These are phyloP conservation scores for Hexactinellida sp. DNA, from an alignment of 37 sponge, comb jelly and placozoan genomes.

Conservation along the genomic window DNA sequence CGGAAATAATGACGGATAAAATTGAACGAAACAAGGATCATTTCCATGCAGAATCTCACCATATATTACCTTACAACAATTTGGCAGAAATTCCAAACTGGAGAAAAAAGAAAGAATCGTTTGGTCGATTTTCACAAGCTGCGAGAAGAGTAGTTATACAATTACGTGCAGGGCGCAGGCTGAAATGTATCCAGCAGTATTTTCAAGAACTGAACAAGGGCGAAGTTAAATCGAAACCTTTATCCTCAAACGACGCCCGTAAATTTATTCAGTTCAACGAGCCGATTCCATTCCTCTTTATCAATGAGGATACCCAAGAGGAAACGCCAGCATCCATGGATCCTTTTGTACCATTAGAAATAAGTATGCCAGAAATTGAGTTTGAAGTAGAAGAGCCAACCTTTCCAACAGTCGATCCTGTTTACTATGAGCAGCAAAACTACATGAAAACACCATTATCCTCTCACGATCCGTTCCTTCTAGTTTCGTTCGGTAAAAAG, in stretches of 20 bases:
- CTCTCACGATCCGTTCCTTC: neutral
- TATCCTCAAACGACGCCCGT: neutral
- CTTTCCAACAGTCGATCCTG: neutral
- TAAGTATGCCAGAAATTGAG: neutral
- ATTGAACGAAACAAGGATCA: neutral
- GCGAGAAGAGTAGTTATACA: slow-evolving; percentile 1
- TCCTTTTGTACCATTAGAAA: neutral
- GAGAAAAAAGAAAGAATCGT: neutral
- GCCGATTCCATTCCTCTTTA: neutral
- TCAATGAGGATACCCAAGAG: neutral
- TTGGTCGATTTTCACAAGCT: neutral
- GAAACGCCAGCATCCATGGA: neutral
- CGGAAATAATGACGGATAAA: neutral
- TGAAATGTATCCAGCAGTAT: neutral
- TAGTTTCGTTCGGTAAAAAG: neutral
- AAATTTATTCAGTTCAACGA: neutral
- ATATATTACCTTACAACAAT: neutral
- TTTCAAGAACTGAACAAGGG: neutral
- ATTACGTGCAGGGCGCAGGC: neutral
- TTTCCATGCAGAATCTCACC: neutral
- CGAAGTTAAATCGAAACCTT: neutral
- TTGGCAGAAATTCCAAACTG: neutral
- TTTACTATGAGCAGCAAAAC: neutral
- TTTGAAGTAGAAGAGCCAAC: neutral
- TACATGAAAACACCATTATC: neutral